These are phyloP conservation scores for Anabas testudineus DNA, from an alignment of 2,797 vertebrate species.

Conservation along the genomic window DNA sequence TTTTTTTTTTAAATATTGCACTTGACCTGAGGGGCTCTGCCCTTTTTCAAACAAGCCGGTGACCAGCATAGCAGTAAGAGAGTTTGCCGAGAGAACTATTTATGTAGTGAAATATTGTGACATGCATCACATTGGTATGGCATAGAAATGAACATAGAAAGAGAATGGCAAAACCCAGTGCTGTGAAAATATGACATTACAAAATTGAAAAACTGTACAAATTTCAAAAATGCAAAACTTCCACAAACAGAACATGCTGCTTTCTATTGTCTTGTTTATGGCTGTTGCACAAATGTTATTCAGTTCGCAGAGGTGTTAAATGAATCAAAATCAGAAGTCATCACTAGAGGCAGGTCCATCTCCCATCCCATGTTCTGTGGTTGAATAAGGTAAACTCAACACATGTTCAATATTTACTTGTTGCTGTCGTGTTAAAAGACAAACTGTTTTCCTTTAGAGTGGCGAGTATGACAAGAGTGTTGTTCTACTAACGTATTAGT, in stretches of 20 bases:
- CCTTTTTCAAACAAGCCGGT: slow-evolving; percentile 4
- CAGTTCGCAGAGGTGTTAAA: slow-evolving; percentile 5
- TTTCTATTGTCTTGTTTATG: not conserved
- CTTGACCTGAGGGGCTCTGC: not conserved
- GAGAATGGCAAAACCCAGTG: slow-evolving; percentile 2
- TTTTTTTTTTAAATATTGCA: slow-evolving; percentile 16
- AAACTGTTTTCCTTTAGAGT: not conserved
- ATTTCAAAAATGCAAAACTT: slow-evolving; percentile 16
- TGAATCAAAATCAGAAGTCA: not conserved
- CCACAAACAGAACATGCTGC: slow-evolving; percentile 13
- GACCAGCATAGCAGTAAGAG: not conserved
- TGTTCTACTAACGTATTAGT: not conserved
- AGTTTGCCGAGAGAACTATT: not conserved
- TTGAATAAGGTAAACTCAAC: not conserved
- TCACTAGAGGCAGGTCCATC: not conserved
- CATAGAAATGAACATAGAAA: slow-evolving; percentile 8
- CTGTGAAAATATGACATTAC: slow-evolving; percentile 21
- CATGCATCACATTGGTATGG: not conserved
- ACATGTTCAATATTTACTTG: too few relatives aligned
- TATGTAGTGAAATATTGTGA: slow-evolving; percentile 34
- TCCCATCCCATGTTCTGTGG: not conserved
- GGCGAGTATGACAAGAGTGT: not conserved
- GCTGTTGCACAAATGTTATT: slow-evolving; percentile 3
- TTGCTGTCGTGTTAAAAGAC: too few relatives aligned
- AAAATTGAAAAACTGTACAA: slow-evolving; percentile 31